Conservation (phyloP, 2,888 invertebrate species). For the Pyrgus malvae region DNA sequence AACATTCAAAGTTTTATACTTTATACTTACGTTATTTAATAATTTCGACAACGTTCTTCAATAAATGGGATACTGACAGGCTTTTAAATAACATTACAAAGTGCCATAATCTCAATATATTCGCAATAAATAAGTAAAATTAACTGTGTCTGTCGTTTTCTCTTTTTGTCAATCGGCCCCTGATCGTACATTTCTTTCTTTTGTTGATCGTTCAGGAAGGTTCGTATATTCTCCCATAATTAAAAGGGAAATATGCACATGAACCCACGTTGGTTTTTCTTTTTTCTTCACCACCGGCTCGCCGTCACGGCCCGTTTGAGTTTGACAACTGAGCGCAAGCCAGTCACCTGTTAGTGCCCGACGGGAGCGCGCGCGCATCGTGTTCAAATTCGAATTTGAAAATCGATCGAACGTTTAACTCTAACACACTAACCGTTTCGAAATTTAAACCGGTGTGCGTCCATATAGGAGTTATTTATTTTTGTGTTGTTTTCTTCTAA, state of each 20-base stretch:
- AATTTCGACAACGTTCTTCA: too few relatives aligned
- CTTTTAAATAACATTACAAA: too few relatives aligned
- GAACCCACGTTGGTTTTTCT: slow-evolving; percentile 57
- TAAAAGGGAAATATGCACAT: slow-evolving; percentile 23
- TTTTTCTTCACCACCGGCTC: slow-evolving; percentile 31
- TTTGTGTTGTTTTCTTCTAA: slow-evolving; percentile 32
- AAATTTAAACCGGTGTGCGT: slow-evolving; percentile 46
- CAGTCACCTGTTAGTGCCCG: slow-evolving; percentile 77
- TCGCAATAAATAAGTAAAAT: too few relatives aligned
- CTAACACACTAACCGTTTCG: slow-evolving; percentile 54
- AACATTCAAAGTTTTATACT: too few relatives aligned
- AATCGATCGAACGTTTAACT: slow-evolving; percentile 50
- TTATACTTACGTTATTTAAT: too few relatives aligned
- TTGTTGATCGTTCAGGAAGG: neutral
- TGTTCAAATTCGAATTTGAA: slow-evolving; percentile 41
- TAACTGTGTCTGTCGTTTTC: too few relatives aligned
- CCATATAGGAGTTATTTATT: slow-evolving; percentile 24
- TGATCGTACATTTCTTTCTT: neutral
- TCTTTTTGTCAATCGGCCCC: too few relatives aligned
- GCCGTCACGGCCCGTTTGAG: slow-evolving; percentile 61
- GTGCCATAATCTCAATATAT: too few relatives aligned
- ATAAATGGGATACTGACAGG: too few relatives aligned
- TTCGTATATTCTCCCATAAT: slow-evolving; percentile 8
- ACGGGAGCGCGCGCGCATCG: slow-evolving; percentile 60
- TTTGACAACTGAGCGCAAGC: slow-evolving; percentile 40